Percentiles rank a stretch among this genome's conserved stretches.
Evolutionary conservation across 2,113 vertebrate species (phyloP).

Genomic region (Alexandromys fortis): DNA sequence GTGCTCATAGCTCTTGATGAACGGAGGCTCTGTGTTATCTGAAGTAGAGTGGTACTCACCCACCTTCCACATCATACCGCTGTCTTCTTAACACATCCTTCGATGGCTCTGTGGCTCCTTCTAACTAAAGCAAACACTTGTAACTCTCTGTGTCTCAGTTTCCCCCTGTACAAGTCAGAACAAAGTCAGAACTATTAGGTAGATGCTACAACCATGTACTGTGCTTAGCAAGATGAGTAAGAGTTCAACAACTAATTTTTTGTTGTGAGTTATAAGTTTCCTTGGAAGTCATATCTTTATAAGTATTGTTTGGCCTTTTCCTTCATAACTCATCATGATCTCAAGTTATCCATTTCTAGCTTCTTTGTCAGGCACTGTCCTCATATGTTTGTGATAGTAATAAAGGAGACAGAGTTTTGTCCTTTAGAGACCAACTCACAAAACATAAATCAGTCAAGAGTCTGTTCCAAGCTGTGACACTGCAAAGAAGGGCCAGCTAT

Average conservation of each 20-base stretch:
- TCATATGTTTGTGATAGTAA: slow-evolving; percentile 34
- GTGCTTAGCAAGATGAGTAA: not conserved
- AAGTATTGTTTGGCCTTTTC: not conserved
- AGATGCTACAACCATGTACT: not conserved
- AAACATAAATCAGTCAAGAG: not conserved
- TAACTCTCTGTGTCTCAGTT: slow-evolving; percentile 18
- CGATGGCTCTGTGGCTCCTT: not conserved
- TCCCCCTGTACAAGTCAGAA: not conserved
- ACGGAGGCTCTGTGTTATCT: too few relatives aligned
- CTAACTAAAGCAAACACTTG: not conserved
- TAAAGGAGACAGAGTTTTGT: slow-evolving; percentile 45
- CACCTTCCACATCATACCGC: too few relatives aligned
- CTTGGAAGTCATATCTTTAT: not conserved
- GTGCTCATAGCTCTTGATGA: not conserved
- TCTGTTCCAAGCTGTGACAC: not conserved
- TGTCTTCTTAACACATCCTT: not conserved
- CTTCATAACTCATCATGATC: slow-evolving; percentile 13
- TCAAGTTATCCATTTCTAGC: slow-evolving; percentile 39
- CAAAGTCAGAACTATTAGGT: not conserved
- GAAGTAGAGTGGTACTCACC: not conserved
- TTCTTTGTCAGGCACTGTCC: slow-evolving; percentile 36
- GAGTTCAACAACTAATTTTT: not conserved
- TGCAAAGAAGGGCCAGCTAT: not conserved
- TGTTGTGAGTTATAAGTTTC: not conserved
- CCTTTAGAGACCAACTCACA: not conserved